A percentile compares a stretch with the other conserved stretches of the same genome.
Conservation (phyloP, 2,113 vertebrate species). For the Piaya cayana region DNA sequence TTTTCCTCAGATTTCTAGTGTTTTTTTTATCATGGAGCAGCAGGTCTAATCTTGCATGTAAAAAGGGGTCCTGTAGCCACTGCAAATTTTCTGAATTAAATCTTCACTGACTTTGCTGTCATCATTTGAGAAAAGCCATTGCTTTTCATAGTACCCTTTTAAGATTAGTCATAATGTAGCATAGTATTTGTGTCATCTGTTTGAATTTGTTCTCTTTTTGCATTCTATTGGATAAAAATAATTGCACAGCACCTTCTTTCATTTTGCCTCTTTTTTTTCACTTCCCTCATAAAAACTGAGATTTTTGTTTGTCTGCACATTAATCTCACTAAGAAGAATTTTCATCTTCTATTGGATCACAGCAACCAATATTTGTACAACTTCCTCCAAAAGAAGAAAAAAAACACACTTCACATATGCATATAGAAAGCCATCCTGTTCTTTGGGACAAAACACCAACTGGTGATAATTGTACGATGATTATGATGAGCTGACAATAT, state of each 20-base stretch:
- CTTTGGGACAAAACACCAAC: neutral
- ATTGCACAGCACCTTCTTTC: neutral
- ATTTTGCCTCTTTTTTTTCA: neutral
- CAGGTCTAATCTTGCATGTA: neutral
- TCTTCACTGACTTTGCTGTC: neutral
- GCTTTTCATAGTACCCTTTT: conserved; percentile 7
- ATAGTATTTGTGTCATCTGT: neutral
- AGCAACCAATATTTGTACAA: conserved; percentile 16
- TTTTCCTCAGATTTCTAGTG: neutral
- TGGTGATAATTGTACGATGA: neutral
- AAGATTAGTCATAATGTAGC: neutral
- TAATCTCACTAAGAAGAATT: neutral
- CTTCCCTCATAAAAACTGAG: neutral
- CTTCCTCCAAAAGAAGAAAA: neutral
- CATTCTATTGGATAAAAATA: conserved; percentile 1
- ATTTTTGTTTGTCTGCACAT: neutral
- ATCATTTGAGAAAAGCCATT: neutral
- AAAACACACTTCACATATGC: neutral
- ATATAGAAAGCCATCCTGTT: neutral
- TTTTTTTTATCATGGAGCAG: neutral
- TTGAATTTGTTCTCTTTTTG: neutral
- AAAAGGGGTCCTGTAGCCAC: neutral
- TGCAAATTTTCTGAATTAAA: neutral
- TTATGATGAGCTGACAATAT: neutral
- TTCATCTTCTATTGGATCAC: too few species aligned